Evolutionary conservation across 2,113 vertebrate species (phyloP).

Genomic region (Rhegmatorhina hoffmannsi): DNA sequence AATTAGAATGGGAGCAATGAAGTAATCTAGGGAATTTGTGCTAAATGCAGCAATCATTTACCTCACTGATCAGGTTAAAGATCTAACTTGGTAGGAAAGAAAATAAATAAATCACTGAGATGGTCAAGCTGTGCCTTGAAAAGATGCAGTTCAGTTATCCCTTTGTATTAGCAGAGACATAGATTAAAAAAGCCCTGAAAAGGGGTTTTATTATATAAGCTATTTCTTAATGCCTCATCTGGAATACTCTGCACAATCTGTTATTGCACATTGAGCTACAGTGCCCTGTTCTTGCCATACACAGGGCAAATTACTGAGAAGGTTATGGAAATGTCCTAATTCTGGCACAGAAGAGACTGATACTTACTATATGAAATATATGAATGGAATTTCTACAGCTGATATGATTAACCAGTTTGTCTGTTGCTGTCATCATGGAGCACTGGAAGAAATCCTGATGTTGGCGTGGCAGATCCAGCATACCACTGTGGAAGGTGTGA

Average conservation of each 20-base stretch:
- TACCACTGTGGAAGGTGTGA: not conserved
- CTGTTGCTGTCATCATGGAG: not conserved
- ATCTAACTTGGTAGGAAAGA: not conserved
- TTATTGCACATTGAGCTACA: not conserved
- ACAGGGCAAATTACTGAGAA: not conserved
- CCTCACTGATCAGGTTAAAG: conserved; percentile 40
- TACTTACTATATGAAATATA: not conserved
- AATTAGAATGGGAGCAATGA: conserved; percentile 33
- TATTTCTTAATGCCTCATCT: not conserved
- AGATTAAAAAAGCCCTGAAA: not conserved
- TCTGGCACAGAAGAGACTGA: not conserved
- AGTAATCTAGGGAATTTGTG: conserved; percentile 40
- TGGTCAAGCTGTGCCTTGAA: conserved; percentile 13
- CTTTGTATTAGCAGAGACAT: not conserved
- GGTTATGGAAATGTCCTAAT: not conserved
- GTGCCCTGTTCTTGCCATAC: not conserved
- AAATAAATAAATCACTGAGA: conserved; percentile 9
- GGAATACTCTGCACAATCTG: not conserved
- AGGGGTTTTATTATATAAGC: not conserved
- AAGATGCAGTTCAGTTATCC: not conserved
- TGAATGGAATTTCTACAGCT: not conserved
- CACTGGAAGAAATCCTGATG: not conserved
- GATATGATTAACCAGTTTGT: not conserved
- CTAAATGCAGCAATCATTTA: conserved; percentile 45
- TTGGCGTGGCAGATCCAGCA: not conserved